These are phyloP conservation scores for Craterocephalus amniculus DNA, from an alignment of 2,797 vertebrate species.

Conservation along the genomic window DNA sequence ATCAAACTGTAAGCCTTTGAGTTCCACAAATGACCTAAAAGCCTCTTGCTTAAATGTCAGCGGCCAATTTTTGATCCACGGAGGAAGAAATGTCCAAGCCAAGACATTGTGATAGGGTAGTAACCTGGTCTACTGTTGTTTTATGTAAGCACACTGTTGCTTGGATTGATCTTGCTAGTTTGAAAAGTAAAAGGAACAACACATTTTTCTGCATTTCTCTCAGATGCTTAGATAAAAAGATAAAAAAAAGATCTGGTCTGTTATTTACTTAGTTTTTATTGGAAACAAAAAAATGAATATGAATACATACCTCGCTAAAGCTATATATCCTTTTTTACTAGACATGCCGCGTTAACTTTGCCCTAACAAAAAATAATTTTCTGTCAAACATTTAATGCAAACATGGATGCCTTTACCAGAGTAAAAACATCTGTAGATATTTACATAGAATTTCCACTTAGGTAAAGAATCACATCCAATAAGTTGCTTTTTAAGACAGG, in stretches of 20 bases:
- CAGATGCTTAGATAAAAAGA: neutral
- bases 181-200: neutral
- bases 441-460: neutral
- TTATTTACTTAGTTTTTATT: constrained; percentile 2
- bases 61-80: neutral
- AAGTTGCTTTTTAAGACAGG: neutral
- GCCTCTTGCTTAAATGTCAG: constrained; percentile 59
- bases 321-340: neutral
- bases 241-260: neutral
- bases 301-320: constrained; percentile 1
- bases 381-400: neutral
- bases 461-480: neutral
- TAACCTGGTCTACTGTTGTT: neutral
- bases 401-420: neutral
- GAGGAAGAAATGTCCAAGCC: constrained; percentile 1
- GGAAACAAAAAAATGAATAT: constrained; percentile 8
- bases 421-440: neutral
- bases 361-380: neutral
- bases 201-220: neutral
- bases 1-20: constrained; percentile 32
- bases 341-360: neutral
- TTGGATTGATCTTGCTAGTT: neutral
- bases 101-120: neutral
- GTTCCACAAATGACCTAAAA: constrained; percentile 42
- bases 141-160: neutral